phyloP scores from a whole-genome alignment of 2,888 invertebrate species.

The Pogonocherus hispidulus region DNA sequence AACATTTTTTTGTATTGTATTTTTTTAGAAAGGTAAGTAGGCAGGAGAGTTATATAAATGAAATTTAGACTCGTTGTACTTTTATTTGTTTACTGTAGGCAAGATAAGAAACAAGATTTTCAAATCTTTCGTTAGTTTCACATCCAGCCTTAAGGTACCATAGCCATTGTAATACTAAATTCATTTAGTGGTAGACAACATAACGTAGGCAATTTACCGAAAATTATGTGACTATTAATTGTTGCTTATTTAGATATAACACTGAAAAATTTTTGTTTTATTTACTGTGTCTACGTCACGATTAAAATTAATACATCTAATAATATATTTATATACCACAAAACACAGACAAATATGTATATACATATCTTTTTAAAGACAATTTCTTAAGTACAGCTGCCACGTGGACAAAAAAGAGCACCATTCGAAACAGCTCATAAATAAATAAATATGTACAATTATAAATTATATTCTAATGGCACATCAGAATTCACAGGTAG shows the following conservation, averaged over 20 bases:
- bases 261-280: neutral
- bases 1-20: no score
- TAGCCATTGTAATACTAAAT: slow-evolving; percentile 46
- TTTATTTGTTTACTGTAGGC: no score
- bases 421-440: slow-evolving; percentile 53
- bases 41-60: no score
- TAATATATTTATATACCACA: slow-evolving; percentile 39
- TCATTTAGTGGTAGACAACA: neutral
- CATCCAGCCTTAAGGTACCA: slow-evolving; percentile 43
- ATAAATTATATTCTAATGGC: slow-evolving; percentile 42
- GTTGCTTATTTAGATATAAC: no score
- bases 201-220: no score
- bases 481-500: slow-evolving; percentile 57
- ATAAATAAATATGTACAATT: slow-evolving; percentile 17
- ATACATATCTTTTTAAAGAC: slow-evolving; percentile 36
- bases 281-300: slow-evolving; percentile 3
- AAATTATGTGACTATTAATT: no score
- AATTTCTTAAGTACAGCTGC: slow-evolving; percentile 54
- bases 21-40: no score
- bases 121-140: neutral
- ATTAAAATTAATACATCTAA: slow-evolving; percentile 32
- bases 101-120: no score
- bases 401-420: slow-evolving; percentile 49
- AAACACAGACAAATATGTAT: slow-evolving; percentile 43
- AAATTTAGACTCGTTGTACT: no score